These are phyloP conservation scores for Bostrychus sinensis DNA, from an alignment of 2,113 vertebrate species.

Conservation along the genomic window DNA sequence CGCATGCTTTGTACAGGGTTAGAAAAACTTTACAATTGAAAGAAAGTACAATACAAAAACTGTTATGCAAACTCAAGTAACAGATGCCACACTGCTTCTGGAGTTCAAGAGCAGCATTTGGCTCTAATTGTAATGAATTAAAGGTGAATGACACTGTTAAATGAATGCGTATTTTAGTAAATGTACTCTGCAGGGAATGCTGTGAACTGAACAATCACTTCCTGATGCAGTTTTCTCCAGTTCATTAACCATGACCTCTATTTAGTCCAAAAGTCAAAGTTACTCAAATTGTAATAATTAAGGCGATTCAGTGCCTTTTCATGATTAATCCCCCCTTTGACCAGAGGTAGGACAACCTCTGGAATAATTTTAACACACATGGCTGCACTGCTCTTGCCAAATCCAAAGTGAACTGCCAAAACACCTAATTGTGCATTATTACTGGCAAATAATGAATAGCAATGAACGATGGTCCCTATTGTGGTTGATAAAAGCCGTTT, in stretches of 20 bases:
- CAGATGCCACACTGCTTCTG: not conserved
- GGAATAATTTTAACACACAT: not conserved
- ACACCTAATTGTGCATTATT: not conserved
- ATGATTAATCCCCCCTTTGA: not conserved
- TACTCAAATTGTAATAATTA: slow-evolving; percentile 2
- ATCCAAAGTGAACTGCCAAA: not conserved
- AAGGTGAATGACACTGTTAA: slow-evolving; percentile 5
- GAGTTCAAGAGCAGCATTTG: not conserved
- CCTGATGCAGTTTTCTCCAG: not conserved
- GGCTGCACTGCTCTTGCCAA: not conserved
- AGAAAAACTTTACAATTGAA: too few species aligned
- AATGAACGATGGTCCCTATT: not conserved
- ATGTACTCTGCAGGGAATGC: not conserved
- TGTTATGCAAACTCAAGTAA: not conserved
- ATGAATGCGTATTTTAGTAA: slow-evolving; percentile 1
- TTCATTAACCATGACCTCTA: not conserved
- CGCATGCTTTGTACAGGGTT: too few species aligned
- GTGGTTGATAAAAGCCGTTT: not conserved
- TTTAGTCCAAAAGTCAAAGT: not conserved
- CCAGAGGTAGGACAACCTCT: not conserved
- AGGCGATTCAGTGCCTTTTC: not conserved
- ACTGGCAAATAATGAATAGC: not conserved
- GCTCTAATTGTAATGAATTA: not conserved
- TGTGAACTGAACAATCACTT: not conserved
- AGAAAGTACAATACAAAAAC: too few species aligned